Evolutionary conservation across 2,888 invertebrate genomes (phyloP).

Genomic region (Tanytarsus gracilentus): DNA sequence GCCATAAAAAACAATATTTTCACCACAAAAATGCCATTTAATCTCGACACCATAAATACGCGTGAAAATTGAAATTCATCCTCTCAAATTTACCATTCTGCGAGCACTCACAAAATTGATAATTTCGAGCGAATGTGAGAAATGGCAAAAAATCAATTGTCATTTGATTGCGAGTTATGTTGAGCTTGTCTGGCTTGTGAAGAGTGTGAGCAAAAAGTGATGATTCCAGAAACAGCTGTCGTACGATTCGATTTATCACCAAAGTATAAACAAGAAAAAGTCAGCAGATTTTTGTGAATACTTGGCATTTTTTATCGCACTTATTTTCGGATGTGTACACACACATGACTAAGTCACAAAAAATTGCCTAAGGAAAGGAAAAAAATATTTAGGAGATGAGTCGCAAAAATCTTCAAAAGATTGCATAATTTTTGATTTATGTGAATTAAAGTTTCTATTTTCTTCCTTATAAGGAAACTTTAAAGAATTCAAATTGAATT

Average conservation of each 20-base stretch:
- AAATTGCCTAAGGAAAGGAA: background rate
- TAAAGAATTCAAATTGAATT: background rate
- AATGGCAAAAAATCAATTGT: background rate
- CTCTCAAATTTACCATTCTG: too few relatives aligned
- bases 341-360: background rate
- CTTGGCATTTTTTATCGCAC: background rate
- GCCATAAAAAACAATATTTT: too few relatives aligned
- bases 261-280: conserved; percentile 1
- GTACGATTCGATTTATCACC: conserved; percentile 8
- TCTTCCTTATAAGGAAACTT: background rate
- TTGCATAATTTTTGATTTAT: conserved; percentile 7
- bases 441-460: background rate
- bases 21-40: too few relatives aligned
- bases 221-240: background rate
- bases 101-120: background rate
- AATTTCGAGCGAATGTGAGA: background rate
- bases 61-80: too few relatives aligned
- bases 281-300: conserved; percentile 10
- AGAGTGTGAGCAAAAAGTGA: background rate
- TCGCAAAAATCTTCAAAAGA: too few relatives aligned
- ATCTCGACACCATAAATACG: too few relatives aligned
- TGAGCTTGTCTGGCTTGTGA: background rate
- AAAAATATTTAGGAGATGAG: background rate
- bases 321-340: background rate
- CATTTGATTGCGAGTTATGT: background rate